Evolutionary conservation across 2,888 invertebrate genomes (phyloP).

Genomic region (Zaprionus lineosus): DNA sequence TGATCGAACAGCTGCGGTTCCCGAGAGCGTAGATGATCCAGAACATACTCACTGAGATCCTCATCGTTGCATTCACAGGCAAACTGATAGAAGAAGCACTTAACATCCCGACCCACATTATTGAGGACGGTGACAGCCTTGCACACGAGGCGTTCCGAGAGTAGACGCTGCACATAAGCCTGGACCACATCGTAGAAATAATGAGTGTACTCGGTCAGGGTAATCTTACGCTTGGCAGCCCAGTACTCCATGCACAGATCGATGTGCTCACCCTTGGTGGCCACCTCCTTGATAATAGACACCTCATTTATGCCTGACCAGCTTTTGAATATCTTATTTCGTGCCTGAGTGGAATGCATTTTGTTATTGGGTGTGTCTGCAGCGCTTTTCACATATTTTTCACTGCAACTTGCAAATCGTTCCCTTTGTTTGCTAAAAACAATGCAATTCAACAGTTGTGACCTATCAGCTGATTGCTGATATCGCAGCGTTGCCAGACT

Average conservation of each 20-base stretch:
- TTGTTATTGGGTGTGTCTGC: constrained; percentile 14
- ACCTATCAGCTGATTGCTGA: constrained; percentile 16
- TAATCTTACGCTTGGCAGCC: constrained; percentile 71
- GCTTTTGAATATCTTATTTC: constrained; percentile 80
- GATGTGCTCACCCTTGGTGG: constrained; percentile 82
- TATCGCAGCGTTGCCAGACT: constrained; percentile 27
- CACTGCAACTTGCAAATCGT: background rate
- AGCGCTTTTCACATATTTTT: constrained; percentile 42
- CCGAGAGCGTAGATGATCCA: constrained; percentile 86
- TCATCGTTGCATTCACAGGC: constrained; percentile 85
- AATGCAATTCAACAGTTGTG: constrained; percentile 25
- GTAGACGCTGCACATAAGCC: constrained; percentile 79
- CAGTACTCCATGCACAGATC: constrained; percentile 80
- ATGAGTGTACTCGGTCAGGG: constrained; percentile 64
- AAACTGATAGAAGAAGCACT: constrained; percentile 82
- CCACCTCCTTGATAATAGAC: constrained; percentile 80
- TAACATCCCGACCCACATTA: constrained; percentile 80
- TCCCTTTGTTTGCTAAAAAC: constrained; percentile 34
- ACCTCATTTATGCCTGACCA: constrained; percentile 81
- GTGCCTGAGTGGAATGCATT: constrained; percentile 67
- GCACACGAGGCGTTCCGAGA: constrained; percentile 79
- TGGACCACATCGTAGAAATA: constrained; percentile 81
- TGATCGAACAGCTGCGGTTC: constrained; percentile 78
- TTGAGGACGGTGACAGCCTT: constrained; percentile 79
- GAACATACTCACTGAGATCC: constrained; percentile 86